Evolutionary conservation across 2,888 invertebrate species (phyloP).

Genomic region (Andrena marginata): DNA sequence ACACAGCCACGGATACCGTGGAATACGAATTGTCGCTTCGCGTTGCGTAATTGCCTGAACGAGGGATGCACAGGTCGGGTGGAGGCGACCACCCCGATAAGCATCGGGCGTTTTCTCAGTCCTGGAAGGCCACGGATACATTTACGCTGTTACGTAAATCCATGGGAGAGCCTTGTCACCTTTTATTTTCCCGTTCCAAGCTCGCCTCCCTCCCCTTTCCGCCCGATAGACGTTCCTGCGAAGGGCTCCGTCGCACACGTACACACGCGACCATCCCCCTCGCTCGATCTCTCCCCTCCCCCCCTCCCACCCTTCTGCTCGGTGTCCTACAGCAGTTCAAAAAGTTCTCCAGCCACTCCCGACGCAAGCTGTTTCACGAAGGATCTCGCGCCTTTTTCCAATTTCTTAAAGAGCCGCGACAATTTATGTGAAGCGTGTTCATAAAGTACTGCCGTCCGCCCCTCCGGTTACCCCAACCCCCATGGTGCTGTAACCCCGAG

Average conservation of each 20-base stretch:
- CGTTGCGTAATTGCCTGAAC: constrained; percentile 25
- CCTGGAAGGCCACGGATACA: constrained; percentile 25
- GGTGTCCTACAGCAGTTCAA: constrained; percentile 76
- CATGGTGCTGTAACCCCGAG: constrained; percentile 35
- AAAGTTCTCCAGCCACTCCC: constrained; percentile 83
- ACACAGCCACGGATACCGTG: neutral
- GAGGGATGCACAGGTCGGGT: neutral
- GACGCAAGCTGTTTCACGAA: constrained; percentile 83
- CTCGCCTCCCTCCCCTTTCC: constrained; percentile 13
- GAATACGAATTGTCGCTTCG: constrained; percentile 1
- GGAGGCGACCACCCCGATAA: constrained; percentile 8
- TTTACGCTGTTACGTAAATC: constrained; percentile 56
- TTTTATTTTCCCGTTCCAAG: constrained; percentile 49
- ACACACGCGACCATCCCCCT: constrained; percentile 13
- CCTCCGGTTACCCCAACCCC: constrained; percentile 34
- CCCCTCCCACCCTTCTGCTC: constrained; percentile 53
- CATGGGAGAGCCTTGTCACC: constrained; percentile 43
- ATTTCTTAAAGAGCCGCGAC: constrained; percentile 85
- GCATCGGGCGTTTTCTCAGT: constrained; percentile 9
- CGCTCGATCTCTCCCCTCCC: constrained; percentile 19
- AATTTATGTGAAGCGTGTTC: constrained; percentile 85
- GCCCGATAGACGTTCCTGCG: constrained; percentile 19
- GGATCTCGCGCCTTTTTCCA: constrained; percentile 83
- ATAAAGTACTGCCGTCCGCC: constrained; percentile 81
- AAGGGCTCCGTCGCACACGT: constrained; percentile 10